Base-by-base conservation (phyloP, 1,140 invertebrate genomes). In the Anastrepha ludens region DNA sequence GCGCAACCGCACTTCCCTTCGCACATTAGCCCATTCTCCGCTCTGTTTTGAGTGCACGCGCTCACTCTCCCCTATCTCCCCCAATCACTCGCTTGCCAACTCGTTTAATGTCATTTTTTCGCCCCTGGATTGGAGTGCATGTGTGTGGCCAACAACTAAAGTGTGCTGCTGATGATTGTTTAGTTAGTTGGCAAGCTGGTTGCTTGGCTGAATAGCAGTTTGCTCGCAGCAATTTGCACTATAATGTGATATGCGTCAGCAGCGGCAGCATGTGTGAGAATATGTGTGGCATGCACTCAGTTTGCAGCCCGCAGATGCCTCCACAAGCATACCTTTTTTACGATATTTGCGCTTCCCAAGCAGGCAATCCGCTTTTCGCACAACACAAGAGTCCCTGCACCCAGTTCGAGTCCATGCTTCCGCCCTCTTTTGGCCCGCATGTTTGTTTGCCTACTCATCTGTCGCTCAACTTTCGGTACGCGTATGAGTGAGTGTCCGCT, bases 231-330 rank as follows among this genome's bases (percentile, higher is more conserved):
- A 81, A 50, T 81, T 81, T 81, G 74, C 74, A 81, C 50, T 81
- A 81, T 81, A 81, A 81, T 81, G 74, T 47, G 55, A 81, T 55
- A 81, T 81, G 50, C 74, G 50, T 58, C 74, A 81, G 74, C 74
- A 81, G 55, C 9, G 74, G 74, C 5, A 81, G 47, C 44, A 29
- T 17, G 41, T 20, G 11, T 62, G 60, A 5, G 60, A 13, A 17
- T 62, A 62, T 62, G 50, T 17, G 4, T 5, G 60, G 60, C 4
- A 62, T 13, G 60, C 60, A n/a, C 15, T 13, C 4, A 17, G 4
- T 1, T 62, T 4, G 15, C 60, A 67, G 17, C n/a, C 47, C 15
- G 44, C 15, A 78, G 70, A 50, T 55, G 15, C 44, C 70, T 50
- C 6, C 47, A 8, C 44, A n/a, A 17, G 65, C 13, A 41, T 67